Percentiles rank a stretch among this genome's conserved stretches.
Conservation (phyloP, 2,888 invertebrate species). For the Capitulum mitella region DNA sequence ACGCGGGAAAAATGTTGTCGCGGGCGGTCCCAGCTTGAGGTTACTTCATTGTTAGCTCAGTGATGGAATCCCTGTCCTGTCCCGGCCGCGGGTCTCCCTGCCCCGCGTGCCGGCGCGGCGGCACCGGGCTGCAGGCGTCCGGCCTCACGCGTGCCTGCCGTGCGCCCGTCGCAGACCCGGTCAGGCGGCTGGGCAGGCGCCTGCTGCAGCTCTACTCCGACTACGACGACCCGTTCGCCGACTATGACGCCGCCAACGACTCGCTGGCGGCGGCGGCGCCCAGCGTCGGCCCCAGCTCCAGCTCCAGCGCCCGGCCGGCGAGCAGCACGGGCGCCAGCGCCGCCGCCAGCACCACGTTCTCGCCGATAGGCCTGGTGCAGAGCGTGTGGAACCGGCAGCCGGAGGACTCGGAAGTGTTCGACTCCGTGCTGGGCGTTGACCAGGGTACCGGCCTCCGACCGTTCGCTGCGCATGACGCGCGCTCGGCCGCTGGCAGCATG, state of each 20-base stretch:
- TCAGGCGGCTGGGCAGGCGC: conserved; percentile 10
- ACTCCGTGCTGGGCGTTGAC: background rate
- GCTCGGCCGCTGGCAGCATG: no score
- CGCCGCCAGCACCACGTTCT: background rate
- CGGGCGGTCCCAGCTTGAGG: no score
- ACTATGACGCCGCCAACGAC: background rate
- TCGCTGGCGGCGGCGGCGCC: background rate
- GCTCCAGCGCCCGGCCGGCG: no score
- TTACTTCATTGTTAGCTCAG: no score
- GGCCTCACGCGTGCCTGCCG: no score
- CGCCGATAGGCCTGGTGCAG: background rate
- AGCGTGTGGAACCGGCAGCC: background rate
- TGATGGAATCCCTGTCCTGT: no score
- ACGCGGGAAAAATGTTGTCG: no score
- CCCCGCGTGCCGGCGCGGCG: no score
- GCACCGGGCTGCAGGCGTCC: no score
- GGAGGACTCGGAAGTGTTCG: background rate
- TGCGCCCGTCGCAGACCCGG: conserved; percentile 3
- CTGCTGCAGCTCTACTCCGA: background rate
- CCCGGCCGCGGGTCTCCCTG: no score
- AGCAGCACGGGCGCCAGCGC: background rate
- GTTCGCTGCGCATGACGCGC: no score
- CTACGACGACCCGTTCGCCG: background rate
- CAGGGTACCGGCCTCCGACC: background rate
- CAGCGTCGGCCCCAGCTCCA: background rate